A percentile compares a stretch with the other conserved stretches of the same genome.
These are phyloP conservation scores for Thysanoteuthis rhombus DNA, from an alignment of 2,888 invertebrate genomes.

Conservation along the genomic window DNA sequence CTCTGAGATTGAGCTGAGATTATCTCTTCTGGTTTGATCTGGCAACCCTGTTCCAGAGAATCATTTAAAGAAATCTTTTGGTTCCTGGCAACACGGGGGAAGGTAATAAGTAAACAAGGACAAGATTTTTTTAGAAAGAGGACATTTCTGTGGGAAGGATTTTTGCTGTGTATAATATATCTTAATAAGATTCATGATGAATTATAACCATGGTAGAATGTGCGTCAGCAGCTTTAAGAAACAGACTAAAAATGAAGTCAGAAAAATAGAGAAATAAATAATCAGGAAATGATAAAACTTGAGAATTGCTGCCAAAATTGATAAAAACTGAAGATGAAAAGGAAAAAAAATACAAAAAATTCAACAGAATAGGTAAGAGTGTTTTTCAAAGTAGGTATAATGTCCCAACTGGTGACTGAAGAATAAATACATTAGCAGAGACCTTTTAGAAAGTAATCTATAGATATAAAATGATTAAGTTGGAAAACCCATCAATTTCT, in stretches of 20 bases:
- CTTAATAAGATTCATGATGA: background rate
- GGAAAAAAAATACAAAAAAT: too few species aligned
- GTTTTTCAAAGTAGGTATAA: background rate
- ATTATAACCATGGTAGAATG: background rate
- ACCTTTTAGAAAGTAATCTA: background rate
- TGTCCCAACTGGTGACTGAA: background rate
- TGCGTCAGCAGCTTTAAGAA: background rate
- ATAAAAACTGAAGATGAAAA: too few species aligned
- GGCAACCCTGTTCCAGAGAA: too few species aligned
- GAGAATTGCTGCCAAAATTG: too few species aligned
- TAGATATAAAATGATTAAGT: background rate
- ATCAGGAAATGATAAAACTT: too few species aligned
- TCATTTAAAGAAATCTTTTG: too few species aligned
- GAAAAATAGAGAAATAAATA: too few species aligned
- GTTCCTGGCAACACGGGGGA: too few species aligned
- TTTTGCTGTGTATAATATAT: background rate
- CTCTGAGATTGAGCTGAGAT: too few species aligned
- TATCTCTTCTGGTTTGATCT: too few species aligned
- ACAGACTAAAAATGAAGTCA: background rate
- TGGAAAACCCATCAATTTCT: background rate
- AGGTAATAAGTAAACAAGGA: too few species aligned
- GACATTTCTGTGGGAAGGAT: background rate
- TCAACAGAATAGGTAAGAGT: too few species aligned
- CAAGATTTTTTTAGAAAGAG: background rate
- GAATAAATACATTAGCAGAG: background rate